Evolutionary conservation across 2,797 vertebrate species (phyloP), one percentile per base, ranked within the genome.

Genomic region (Antennarius maculatus): DNA sequence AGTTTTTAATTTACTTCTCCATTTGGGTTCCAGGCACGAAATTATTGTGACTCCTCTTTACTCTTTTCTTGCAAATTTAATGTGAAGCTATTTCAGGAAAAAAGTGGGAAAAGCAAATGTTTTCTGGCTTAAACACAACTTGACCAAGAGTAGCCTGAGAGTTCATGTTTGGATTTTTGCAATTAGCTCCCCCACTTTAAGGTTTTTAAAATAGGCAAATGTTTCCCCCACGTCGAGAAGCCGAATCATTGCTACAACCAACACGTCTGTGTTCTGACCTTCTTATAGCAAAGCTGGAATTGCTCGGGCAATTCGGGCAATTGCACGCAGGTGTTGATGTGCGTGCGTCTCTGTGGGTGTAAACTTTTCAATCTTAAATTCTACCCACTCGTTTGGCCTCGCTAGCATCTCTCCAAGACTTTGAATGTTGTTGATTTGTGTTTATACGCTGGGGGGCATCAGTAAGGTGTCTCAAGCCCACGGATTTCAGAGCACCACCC

Each of bases 311-410:
- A 61, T 54, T 82, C n/a, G n/a, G n/a, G n/a, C n/a, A n/a, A n/a
- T n/a, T n/a, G n/a, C n/a, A n/a, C 76, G 73, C 87, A 80, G 75
- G 79, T 89, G 83, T 83, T 77, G 72, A 54, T 65, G 69, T 71
- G 73, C 59, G 39, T 80, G 75, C 65, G 70, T 79, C 54, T 84
- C 67, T 70, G 82, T 89, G 73, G 83, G 77, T 64, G 86, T 79
- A 76, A 62, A 76, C 74, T 77, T 82, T 70, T 82, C 61, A 71
- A 31, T 74, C 71, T 69, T 83, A 55, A 66, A 74, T 74, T 66
- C 78, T 74, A 27, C 87, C 86, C 84, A 87, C 89, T 81, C 54
- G 41, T 69, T 84, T 72, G 70, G 68, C 76, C 82, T 79, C 41
- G 46, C 71, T 66, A 52, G 77, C 71, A 80, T 80, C 77, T 85